phyloP scores from a whole-genome alignment of 2,797 vertebrate genomes.

The Takifugu ocellatus region DNA sequence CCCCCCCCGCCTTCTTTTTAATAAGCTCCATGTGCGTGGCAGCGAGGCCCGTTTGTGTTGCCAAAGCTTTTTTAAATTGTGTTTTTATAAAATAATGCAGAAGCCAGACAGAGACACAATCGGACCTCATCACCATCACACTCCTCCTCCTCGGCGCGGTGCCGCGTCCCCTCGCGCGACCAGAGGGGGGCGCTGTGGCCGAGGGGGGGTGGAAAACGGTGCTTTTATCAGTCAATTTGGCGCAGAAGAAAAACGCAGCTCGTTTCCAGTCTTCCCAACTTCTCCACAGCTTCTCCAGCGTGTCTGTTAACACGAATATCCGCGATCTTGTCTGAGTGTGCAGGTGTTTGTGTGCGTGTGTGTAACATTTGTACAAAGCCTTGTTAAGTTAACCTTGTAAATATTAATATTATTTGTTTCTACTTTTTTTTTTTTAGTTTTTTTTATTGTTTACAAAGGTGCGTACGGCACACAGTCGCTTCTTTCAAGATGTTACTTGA shows the following conservation, averaged over 20 bases:
- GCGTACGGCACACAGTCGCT: slow-evolving; percentile 70
- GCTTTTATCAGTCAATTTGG: slow-evolving; percentile 27
- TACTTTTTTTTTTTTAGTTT: slow-evolving; percentile 50
- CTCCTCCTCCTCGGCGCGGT: slow-evolving; percentile 14
- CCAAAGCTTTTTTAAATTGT: slow-evolving; percentile 64
- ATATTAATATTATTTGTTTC: slow-evolving; percentile 78
- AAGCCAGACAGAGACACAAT: slow-evolving; percentile 41
- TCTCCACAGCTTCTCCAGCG: slow-evolving; percentile 33
- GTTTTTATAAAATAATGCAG: slow-evolving; percentile 33
- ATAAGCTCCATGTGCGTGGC: slow-evolving; percentile 56
- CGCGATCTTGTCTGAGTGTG: slow-evolving; percentile 56
- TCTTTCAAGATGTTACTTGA: slow-evolving; percentile 82
- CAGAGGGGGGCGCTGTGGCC: slow-evolving; percentile 12
- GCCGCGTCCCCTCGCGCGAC: slow-evolving; percentile 21
- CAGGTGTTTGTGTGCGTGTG: slow-evolving; percentile 62
- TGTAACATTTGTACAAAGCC: slow-evolving; percentile 86
- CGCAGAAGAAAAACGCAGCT: slow-evolving; percentile 16
- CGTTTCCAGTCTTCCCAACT: slow-evolving; percentile 44
- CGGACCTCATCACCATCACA: slow-evolving; percentile 37
- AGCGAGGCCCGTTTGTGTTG: slow-evolving; percentile 58
- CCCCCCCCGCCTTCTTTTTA: slow-evolving; percentile 19
- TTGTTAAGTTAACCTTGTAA: slow-evolving; percentile 85
- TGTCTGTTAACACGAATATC: slow-evolving; percentile 51
- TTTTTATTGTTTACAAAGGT: slow-evolving; percentile 82
- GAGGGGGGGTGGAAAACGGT: slow-evolving; percentile 31